phyloP scores from a whole-genome alignment of 2,888 invertebrate species.

The Machimus atricapillus region DNA sequence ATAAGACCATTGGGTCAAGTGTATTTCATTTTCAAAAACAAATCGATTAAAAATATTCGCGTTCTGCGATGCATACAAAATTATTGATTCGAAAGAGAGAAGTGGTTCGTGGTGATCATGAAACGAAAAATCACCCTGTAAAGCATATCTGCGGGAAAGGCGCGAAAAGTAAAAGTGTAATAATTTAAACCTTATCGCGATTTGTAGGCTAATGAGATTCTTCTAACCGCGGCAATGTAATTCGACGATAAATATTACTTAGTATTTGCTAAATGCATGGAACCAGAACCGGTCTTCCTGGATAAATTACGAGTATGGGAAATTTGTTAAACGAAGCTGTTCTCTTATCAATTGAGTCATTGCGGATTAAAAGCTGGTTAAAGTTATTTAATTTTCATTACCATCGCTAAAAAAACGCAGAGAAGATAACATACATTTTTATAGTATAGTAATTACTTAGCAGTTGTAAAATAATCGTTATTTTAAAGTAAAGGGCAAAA shows the following conservation, averaged over 20 bases:
- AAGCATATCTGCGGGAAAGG: neutral
- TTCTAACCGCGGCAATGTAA: neutral
- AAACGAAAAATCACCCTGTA: neutral
- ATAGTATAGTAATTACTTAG: neutral
- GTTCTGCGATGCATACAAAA: neutral
- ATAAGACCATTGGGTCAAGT: neutral
- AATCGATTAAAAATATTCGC: neutral
- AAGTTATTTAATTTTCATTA: neutral
- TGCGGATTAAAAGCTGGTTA: neutral
- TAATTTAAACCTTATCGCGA: neutral
- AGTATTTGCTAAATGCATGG: neutral
- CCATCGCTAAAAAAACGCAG: neutral
- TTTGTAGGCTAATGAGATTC: neutral
- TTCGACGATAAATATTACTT: neutral
- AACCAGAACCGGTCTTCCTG: neutral
- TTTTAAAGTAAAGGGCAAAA: neutral
- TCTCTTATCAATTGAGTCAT: neutral
- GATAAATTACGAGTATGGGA: neutral
- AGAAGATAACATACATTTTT: neutral
- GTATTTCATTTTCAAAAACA: neutral
- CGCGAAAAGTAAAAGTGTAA: neutral
- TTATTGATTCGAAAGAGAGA: neutral
- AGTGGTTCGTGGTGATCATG: neutral
- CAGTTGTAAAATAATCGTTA: too few relatives aligned
- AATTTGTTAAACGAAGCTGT: neutral